phyloP scores from a whole-genome alignment of 2,113 vertebrate species.

The Glaucomys volans region DNA sequence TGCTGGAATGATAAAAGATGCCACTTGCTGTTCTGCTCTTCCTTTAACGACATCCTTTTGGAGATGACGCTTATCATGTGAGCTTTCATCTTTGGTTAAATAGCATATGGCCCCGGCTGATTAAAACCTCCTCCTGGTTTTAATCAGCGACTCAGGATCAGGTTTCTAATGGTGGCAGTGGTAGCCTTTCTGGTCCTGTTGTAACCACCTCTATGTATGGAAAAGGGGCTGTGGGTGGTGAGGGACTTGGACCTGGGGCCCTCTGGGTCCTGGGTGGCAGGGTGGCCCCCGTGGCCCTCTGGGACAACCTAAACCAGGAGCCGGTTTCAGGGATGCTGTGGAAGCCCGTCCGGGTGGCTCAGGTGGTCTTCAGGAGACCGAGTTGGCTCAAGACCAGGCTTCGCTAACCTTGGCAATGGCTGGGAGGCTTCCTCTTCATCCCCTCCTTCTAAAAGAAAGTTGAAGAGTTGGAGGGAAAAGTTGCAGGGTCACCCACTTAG shows the following conservation, averaged over 20 bases:
- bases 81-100: constrained; percentile 89
- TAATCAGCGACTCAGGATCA: constrained; percentile 88
- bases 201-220: constrained; percentile 84
- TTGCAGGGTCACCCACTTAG: background rate
- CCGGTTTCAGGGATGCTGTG: accelerated
- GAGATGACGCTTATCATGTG: constrained; percentile 88
- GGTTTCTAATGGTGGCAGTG: constrained; percentile 86
- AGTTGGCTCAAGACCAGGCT: background rate
- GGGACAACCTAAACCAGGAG: background rate
- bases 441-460: background rate
- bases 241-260: background rate
- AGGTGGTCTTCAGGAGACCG: background rate
- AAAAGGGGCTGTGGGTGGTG: background rate
- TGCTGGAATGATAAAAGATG: constrained; percentile 85
- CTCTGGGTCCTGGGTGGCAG: accelerated
- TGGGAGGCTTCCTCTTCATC: background rate
- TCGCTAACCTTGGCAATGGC: background rate
- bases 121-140: constrained; percentile 89
- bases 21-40: constrained; percentile 87
- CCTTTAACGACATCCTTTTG: constrained; percentile 87
- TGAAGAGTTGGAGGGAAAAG: too few species aligned
- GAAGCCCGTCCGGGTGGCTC: background rate
- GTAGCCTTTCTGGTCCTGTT: constrained; percentile 85
- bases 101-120: constrained; percentile 88
- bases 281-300: background rate